phyloP scores from a whole-genome alignment of 2,888 invertebrate species.

The Xestia ashworthii region DNA sequence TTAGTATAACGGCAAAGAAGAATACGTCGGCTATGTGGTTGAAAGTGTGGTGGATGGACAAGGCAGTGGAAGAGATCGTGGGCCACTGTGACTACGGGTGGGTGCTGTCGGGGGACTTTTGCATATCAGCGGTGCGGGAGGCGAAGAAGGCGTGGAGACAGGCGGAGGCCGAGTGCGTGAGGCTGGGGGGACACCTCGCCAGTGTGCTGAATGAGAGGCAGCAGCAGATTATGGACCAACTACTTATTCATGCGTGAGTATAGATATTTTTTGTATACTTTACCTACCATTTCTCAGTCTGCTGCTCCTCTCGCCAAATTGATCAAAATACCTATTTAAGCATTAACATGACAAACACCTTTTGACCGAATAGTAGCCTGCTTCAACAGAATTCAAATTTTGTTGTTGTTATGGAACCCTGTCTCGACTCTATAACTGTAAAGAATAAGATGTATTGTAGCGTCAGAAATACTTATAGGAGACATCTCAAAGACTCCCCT shows the following conservation, averaged over 20 bases:
- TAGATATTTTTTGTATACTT: not conserved
- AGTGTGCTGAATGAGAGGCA: constrained; percentile 92
- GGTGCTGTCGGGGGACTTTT: constrained; percentile 92
- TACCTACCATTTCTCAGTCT: not conserved
- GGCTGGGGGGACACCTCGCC: constrained; percentile 92
- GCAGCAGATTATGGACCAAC: constrained; percentile 91
- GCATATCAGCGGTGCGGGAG: constrained; percentile 91
- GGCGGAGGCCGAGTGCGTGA: constrained; percentile 92
- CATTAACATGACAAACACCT: not conserved
- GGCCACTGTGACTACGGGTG: constrained; percentile 93
- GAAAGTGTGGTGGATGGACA: constrained; percentile 92
- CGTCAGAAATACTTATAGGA: not conserved
- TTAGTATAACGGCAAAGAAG: constrained; percentile 83
- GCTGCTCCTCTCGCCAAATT: not conserved
- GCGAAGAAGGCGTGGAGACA: constrained; percentile 92
- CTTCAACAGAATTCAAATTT: not conserved
- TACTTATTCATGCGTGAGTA: constrained; percentile 92
- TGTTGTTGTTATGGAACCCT: not conserved
- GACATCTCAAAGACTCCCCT: not conserved
- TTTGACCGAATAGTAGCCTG: not conserved
- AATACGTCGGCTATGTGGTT: constrained; percentile 88
- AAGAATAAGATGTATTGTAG: not conserved
- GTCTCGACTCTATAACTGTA: not conserved
- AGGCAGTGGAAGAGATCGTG: constrained; percentile 91
- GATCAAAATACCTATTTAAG: not conserved